phyloP scores from a whole-genome alignment of 1,140 invertebrate species.

The Hyphantria cunea region DNA sequence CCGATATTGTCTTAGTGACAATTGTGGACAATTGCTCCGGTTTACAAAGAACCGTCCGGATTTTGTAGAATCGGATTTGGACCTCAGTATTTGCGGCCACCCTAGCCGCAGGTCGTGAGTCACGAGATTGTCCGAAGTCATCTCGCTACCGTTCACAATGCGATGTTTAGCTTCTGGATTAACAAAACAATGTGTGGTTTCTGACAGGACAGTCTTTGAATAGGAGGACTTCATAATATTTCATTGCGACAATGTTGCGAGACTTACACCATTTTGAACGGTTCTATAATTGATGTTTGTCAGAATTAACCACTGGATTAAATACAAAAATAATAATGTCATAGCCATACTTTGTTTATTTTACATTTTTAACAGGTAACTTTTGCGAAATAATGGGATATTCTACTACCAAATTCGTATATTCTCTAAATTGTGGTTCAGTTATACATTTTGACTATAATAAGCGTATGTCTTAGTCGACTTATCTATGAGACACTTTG shows the following conservation, averaged over 20 bases:
- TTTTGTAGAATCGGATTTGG: not conserved
- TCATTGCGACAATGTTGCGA: conserved; percentile 18
- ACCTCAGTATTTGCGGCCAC: not conserved
- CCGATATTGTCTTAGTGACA: not conserved
- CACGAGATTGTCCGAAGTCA: conserved; percentile 69
- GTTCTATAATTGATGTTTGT: no score
- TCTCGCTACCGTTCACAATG: conserved; percentile 66
- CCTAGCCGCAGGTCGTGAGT: conserved; percentile 63
- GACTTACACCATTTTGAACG: no score
- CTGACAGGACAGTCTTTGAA: conserved; percentile 5
- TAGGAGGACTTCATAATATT: conserved; percentile 19
- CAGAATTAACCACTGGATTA: no score
- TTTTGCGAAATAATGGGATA: no score
- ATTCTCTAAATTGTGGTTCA: no score
- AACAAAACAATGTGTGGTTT: conserved; percentile 40
- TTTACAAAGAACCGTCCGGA: not conserved
- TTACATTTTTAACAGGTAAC: no score
- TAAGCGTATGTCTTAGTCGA: no score
- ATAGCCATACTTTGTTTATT: no score
- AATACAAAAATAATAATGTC: no score
- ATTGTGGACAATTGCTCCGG: not conserved
- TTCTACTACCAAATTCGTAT: no score
- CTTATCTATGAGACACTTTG: no score
- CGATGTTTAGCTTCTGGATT: conserved; percentile 39
- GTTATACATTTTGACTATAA: no score